Base-by-base conservation (phyloP, 2,797 vertebrate species). In the Bovichtus variegatus region DNA sequence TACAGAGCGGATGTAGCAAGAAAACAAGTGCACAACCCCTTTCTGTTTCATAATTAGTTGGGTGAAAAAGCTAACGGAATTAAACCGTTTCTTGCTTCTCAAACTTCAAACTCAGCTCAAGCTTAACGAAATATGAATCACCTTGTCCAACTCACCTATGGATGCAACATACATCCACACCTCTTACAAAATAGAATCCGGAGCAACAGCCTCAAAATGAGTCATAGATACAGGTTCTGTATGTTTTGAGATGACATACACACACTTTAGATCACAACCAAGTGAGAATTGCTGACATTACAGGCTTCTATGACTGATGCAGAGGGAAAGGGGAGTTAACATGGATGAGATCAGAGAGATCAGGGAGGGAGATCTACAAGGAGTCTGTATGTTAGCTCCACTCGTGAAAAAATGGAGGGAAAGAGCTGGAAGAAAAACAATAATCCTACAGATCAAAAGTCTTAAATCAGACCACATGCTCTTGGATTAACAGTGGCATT, bases 391-490 rank as follows among this genome's bases (percentile, higher is more conserved):
- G 41, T 53, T 47, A 60, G 27, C 11, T 23, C 34, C 19, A 49
- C 40, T 69, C 31, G 13, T 55, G 61, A 47, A 74, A 78, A 78
- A 79, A 53, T 61, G 9, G 40, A 84, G 51, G 21, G 43, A 78
- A 74, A 72, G 19, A 25, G 46, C 70, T 84, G 72, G 44, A 57
- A 40, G 72, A 81, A 78, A 83, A 82, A 76, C 36, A 82, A 78
- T 77, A 87, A 87, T 86, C 87, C 76, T 63, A 70, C 50, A 81
- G 87, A 90, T 92, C 86, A 92, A 90, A 92, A 67, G 55, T 80
- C 80, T 83, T 89, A 93, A 94, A 72, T 90, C 91, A 69, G 64
- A 77, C 57, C 94, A 91, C 92, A 93, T 93, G 93, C 81, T 92
- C 50, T 64, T 85, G 92, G 93, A 94, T 95, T 94, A 94, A 78